Conservation (phyloP, 2,888 invertebrate species). For the Tiphia femorata region DNA sequence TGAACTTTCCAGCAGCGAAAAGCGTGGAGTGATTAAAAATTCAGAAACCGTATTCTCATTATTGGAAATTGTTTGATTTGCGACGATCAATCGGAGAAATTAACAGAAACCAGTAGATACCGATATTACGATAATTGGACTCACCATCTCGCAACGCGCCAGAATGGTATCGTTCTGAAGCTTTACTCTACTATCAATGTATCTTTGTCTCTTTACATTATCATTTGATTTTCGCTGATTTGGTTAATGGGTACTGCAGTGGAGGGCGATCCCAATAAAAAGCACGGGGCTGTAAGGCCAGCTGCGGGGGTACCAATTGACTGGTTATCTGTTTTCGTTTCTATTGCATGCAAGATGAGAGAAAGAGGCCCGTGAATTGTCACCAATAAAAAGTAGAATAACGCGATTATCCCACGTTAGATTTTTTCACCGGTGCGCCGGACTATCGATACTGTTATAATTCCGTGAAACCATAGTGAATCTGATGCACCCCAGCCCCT, state of each 20-base stretch:
- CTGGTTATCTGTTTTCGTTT: conserved; percentile 56
- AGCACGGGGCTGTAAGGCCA: conserved; percentile 48
- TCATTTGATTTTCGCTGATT: conserved; percentile 33
- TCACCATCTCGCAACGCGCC: conserved; percentile 5
- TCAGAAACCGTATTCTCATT: too few relatives aligned
- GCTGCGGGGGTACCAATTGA: conserved; percentile 55
- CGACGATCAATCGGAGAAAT: neutral
- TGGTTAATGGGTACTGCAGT: conserved; percentile 41
- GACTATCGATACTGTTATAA: too few relatives aligned
- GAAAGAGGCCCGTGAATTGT: conserved; percentile 8
- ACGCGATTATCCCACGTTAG: too few relatives aligned
- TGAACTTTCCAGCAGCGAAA: too few relatives aligned
- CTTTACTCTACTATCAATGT: conserved; percentile 19
- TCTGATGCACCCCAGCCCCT: neutral
- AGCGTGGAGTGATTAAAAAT: too few relatives aligned
- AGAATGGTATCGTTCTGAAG: conserved; percentile 5
- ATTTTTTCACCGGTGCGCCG: too few relatives aligned
- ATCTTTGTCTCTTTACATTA: conserved; percentile 20
- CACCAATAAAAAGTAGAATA: too few relatives aligned
- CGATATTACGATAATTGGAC: neutral
- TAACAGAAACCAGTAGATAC: neutral
- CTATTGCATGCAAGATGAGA: conserved; percentile 48
- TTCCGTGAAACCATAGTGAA: neutral
- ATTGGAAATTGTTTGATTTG: neutral
- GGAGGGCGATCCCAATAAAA: conserved; percentile 38